Base-by-base conservation (phyloP, 64 coral and sea anemone genomes). In the Montipora efflorescens region DNA sequence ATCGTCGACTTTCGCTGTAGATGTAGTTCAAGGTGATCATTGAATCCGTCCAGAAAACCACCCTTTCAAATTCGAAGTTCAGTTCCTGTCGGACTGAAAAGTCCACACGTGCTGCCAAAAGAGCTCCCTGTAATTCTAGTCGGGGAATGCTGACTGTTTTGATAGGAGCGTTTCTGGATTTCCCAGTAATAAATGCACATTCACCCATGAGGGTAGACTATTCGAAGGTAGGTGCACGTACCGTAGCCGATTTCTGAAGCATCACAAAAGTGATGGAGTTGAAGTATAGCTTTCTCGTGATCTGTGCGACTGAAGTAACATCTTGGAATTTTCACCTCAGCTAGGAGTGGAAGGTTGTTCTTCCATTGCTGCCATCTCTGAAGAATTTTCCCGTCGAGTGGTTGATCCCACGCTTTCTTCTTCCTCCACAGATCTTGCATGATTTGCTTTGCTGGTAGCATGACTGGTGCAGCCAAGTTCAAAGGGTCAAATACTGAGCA, bases 191-290 rank as follows among this genome's bases (percentile, higher is more conserved):
- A 55, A 55, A 55, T 6, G 52, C 80, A 83, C 78, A 83, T 78
- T 74, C 77, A 22, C 10, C 43, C 51, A 88, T 89, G 79, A 47
- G 76, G 64, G 43, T 71, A 52, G 50, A 10, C n/a, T 25, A 75
- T 82, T 74, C 86, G 88, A 13, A 94, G 81, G 69, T 94, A 94
- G 28, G 78, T 75, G 2, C 18, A 62, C 14, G 92, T 89, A 22
- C 92, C 68, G 47, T n/a, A 89, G 10, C 92, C 92, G 57, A 74
- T 5, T 76, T 94, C 78, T 7, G 92, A 94, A 8, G 86, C 92
- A 75, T 89, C 86, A 28, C 77, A 28, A 28, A 28, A 28, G 25
- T 28, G 25, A 28, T 28, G 25, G 25, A 28, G 25, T 28, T 28
- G 25, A 28, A 28, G 25, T 28, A 0, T 28, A 28, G 25, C 25